Evolutionary conservation across 2,888 invertebrate species (phyloP).

Genomic region (Pimpla rufipes): DNA sequence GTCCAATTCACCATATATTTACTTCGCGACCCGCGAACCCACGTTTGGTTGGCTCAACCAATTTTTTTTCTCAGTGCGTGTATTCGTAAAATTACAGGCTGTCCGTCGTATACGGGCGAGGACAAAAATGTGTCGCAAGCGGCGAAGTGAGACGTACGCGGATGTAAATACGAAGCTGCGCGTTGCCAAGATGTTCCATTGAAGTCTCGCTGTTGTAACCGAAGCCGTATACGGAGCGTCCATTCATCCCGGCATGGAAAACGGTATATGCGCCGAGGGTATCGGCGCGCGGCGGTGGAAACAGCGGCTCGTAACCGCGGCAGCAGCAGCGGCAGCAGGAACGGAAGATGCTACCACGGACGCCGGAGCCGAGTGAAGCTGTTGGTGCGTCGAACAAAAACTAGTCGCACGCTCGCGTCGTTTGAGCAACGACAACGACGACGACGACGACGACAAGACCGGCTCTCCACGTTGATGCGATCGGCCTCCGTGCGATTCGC

Average conservation of each 20-base stretch:
- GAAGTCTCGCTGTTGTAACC: conserved; percentile 37
- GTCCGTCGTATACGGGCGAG: neutral
- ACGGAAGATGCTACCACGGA: conserved; percentile 15
- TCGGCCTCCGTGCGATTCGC: conserved; percentile 29
- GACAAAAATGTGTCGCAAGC: conserved; percentile 25
- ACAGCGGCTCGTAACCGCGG: conserved; percentile 6
- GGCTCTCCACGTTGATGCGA: conserved; percentile 35
- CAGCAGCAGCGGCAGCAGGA: too few species aligned
- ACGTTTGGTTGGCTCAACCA: too few species aligned
- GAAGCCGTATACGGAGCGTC: conserved; percentile 56
- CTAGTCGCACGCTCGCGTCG: conserved; percentile 49
- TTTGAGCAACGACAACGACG: conserved; percentile 23
- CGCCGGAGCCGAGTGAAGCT: neutral
- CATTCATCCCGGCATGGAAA: conserved; percentile 62
- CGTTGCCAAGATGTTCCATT: conserved; percentile 49
- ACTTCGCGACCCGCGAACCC: too few species aligned
- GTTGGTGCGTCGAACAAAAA: conserved; percentile 52
- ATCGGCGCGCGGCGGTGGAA: neutral
- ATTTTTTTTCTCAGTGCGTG: conserved; percentile 26
- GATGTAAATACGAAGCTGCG: conserved; percentile 23
- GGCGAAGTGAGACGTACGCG: conserved; percentile 25
- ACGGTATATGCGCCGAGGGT: conserved; percentile 5
- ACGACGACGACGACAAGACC: conserved; percentile 44
- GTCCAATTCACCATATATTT: too few species aligned
- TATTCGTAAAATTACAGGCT: neutral